phyloP scores from a whole-genome alignment of 2,113 vertebrate genomes.

The Cacatua alba region DNA sequence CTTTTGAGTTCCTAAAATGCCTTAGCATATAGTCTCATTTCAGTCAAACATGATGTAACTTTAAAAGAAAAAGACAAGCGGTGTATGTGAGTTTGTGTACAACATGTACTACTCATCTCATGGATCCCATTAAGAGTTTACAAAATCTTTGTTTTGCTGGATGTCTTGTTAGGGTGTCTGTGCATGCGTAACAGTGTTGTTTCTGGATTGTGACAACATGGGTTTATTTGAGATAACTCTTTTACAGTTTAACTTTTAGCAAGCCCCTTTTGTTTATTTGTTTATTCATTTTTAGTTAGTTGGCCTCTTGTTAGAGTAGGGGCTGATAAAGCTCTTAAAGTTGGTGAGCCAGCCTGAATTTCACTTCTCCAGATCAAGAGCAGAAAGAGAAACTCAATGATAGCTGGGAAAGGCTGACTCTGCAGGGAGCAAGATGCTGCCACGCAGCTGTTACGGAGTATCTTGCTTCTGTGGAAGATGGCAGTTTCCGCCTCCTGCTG shows the following conservation, averaged over 20 bases:
- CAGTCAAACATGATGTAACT: background rate
- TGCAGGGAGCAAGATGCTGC: background rate
- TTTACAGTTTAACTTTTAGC: background rate
- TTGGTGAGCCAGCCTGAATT: background rate
- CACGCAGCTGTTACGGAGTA: background rate
- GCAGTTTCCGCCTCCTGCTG: background rate
- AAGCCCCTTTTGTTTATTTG: background rate
- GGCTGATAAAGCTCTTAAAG: background rate
- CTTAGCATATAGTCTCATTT: background rate
- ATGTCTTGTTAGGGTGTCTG: background rate
- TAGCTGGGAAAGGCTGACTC: background rate
- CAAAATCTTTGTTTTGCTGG: background rate
- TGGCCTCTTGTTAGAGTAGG: background rate
- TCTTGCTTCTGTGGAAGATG: background rate
- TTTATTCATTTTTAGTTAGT: background rate
- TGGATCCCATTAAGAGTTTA: background rate
- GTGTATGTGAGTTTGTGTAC: too few species aligned
- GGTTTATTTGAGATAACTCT: background rate
- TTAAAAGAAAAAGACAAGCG: background rate
- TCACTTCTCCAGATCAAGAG: background rate
- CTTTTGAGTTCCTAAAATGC: background rate
- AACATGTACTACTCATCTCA: background rate
- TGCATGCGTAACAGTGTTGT: background rate
- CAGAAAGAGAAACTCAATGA: background rate
- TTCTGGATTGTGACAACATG: background rate